Evolutionary conservation across 2,888 invertebrate genomes (phyloP).

Genomic region (Platynereis dumerilii): DNA sequence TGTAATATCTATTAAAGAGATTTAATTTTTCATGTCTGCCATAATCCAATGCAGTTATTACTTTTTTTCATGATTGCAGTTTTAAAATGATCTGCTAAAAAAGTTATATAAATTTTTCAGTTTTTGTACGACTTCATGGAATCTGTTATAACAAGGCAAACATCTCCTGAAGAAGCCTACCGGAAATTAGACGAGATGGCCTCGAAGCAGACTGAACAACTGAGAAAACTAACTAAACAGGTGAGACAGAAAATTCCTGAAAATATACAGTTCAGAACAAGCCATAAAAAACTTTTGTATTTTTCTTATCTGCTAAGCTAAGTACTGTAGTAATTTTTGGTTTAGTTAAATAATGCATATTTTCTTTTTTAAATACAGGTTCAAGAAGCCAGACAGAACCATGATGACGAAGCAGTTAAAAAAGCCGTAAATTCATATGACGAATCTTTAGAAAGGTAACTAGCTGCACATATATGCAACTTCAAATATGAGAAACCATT

Average conservation of each 20-base stretch:
- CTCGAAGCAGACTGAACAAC: conserved; percentile 84
- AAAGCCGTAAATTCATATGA: conserved; percentile 91
- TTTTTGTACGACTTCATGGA: conserved; percentile 95
- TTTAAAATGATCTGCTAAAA: too few relatives aligned
- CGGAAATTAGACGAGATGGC: conserved; percentile 94
- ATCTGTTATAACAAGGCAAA: conserved; percentile 95
- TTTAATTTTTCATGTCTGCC: too few relatives aligned
- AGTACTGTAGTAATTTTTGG: too few relatives aligned
- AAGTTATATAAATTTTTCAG: too few relatives aligned
- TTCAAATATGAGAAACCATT: too few relatives aligned
- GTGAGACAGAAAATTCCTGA: too few relatives aligned
- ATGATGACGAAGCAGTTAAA: conserved; percentile 87
- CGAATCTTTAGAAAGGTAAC: conserved; percentile 78
- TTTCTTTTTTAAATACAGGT: conserved; percentile 61
- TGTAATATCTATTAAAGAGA: too few relatives aligned
- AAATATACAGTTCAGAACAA: not conserved
- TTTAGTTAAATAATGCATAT: too few relatives aligned
- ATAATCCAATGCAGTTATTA: too few relatives aligned
- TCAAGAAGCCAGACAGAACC: conserved; percentile 87
- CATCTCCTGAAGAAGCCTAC: conserved; percentile 89
- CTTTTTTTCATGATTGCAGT: too few relatives aligned
- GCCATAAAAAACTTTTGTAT: not conserved
- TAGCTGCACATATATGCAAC: too few relatives aligned
- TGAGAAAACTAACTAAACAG: conserved; percentile 90
- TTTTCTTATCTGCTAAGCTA: not conserved